Evolutionary conservation across 2,888 invertebrate species (phyloP).

Genomic region (Mactromeris polynyma): DNA sequence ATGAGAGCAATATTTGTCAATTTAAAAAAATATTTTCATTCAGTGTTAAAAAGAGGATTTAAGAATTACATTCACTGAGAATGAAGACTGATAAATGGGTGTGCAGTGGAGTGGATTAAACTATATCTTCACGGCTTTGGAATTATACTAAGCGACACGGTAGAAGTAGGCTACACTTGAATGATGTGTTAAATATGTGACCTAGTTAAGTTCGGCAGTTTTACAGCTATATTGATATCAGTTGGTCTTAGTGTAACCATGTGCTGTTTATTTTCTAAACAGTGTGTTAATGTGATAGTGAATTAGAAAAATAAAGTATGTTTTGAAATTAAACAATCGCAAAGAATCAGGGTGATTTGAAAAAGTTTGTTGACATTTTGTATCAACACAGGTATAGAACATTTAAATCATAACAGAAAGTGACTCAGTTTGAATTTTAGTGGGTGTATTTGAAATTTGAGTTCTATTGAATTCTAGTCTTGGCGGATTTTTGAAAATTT

Average conservation of each 20-base stretch:
- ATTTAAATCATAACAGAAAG: background rate
- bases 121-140: slow-evolving; percentile 15
- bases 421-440: background rate
- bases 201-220: slow-evolving; percentile 27
- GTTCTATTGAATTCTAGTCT: slow-evolving; percentile 1
- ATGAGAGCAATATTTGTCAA: background rate
- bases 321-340: slow-evolving; percentile 27
- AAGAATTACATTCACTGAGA: background rate
- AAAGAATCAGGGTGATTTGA: slow-evolving; percentile 13
- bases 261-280: slow-evolving; percentile 44
- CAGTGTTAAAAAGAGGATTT: background rate
- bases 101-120: slow-evolving; percentile 17
- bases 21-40: slow-evolving; percentile 15
- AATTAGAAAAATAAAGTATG: slow-evolving; percentile 21
- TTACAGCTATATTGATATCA: slow-evolving; percentile 12
- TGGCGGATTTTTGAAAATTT: background rate
- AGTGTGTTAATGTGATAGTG: background rate
- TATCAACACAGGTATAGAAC: background rate
- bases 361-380: background rate
- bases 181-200: slow-evolving; percentile 29
- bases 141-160: slow-evolving; percentile 15
- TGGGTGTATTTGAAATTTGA: background rate
- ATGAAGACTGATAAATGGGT: slow-evolving; percentile 16
- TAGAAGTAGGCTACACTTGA: background rate
- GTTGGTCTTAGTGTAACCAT: slow-evolving; percentile 11